These are phyloP conservation scores for Littorina saxatilis DNA, from an alignment of 1,140 invertebrate species.

Conservation along the genomic window DNA sequence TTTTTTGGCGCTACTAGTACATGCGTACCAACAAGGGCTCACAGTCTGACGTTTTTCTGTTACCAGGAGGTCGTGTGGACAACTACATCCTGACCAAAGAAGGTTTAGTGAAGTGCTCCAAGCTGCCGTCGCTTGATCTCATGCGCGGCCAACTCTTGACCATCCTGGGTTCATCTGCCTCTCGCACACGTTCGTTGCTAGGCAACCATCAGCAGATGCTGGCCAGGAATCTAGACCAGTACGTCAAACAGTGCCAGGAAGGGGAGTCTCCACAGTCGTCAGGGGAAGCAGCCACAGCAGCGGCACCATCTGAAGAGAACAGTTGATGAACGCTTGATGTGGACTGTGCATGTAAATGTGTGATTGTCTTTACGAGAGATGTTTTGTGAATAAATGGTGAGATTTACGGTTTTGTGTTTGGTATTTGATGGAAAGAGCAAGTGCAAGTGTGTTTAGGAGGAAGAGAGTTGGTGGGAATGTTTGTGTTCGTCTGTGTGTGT, in stretches of 20 bases:
- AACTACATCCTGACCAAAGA: conserved; percentile 43
- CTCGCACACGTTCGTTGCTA: conserved; percentile 39
- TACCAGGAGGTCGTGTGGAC: conserved; percentile 50
- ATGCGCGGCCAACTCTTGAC: conserved; percentile 45
- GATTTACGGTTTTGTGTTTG: no score
- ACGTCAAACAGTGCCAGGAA: conserved; percentile 41
- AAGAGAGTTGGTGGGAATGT: not conserved
- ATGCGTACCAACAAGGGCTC: not conserved
- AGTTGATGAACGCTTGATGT: not conserved
- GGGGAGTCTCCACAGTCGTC: not conserved
- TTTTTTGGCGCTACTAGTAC: not conserved
- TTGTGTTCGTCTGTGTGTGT: not conserved
- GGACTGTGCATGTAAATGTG: not conserved
- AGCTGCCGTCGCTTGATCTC: conserved; percentile 43
- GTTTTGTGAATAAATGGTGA: not conserved
- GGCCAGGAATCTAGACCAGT: conserved; percentile 43
- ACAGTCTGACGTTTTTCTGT: not conserved
- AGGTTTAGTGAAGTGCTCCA: conserved; percentile 34
- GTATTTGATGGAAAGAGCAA: no score
- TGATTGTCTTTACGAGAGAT: not conserved
- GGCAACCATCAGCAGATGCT: conserved; percentile 46
- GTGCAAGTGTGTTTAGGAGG: not conserved
- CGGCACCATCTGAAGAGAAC: not conserved
- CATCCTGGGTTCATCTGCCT: conserved; percentile 39
- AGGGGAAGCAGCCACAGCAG: no score